Percentiles rank a stretch among this genome's conserved stretches.
These are phyloP conservation scores for Temnothorax nylanderi DNA, from an alignment of 1,140 invertebrate species.

Conservation along the genomic window DNA sequence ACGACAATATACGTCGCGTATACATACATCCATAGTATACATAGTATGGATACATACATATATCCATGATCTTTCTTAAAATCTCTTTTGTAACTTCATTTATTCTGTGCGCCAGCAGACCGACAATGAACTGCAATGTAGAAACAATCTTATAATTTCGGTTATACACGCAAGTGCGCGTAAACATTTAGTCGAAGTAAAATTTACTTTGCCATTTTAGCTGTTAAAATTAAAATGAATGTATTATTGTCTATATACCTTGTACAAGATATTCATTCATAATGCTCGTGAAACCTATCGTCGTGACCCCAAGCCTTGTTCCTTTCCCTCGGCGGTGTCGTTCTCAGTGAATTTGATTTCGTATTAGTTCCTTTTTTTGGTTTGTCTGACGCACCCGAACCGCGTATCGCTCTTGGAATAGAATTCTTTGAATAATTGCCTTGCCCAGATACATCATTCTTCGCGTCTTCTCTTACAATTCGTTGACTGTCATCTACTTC, in stretches of 20 bases:
- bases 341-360: neutral
- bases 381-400: constrained; percentile 15
- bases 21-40: neutral
- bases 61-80: neutral
- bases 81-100: neutral
- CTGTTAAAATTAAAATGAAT: neutral
- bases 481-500: constrained; percentile 16
- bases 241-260: neutral
- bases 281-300: constrained; percentile 57
- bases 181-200: neutral
- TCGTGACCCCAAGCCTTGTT: constrained; percentile 44
- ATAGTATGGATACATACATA: no score
- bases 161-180: neutral
- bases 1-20: neutral
- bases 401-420: constrained; percentile 43
- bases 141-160: neutral
- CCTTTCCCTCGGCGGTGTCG: constrained; percentile 22
- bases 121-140: neutral
- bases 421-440: constrained; percentile 1
- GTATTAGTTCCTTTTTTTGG: neutral
- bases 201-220: neutral
- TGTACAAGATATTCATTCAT: constrained; percentile 13
- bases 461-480: constrained; percentile 7
- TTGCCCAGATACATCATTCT: neutral
- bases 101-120: neutral